Evolutionary conservation across 2,888 invertebrate species (phyloP).

Genomic region (Trichacis sp.): DNA sequence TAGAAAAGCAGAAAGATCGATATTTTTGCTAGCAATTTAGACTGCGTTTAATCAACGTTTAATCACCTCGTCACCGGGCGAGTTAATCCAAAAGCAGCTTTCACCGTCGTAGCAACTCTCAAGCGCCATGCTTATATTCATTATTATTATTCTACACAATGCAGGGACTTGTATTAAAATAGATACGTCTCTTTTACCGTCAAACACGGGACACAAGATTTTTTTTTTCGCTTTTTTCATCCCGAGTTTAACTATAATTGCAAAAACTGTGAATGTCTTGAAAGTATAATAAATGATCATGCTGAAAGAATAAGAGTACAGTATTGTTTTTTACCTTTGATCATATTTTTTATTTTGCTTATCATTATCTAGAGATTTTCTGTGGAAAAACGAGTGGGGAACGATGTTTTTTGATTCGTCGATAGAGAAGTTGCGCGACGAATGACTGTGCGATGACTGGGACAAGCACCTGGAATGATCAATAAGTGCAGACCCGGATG

Average conservation of each 20-base stretch:
- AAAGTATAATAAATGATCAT: no score
- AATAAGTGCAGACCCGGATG: constrained; percentile 6
- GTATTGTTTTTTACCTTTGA: no score
- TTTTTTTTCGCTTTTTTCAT: no score
- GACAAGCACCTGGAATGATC: constrained; percentile 9
- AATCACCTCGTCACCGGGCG: constrained; percentile 62
- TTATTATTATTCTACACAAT: constrained; percentile 45
- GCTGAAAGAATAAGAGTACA: no score
- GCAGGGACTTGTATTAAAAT: neutral
- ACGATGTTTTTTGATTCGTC: no score
- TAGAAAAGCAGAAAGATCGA: constrained; percentile 53
- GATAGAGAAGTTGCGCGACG: neutral
- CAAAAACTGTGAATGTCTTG: no score
- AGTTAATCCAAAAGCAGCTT: constrained; percentile 60
- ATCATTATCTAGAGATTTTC: no score
- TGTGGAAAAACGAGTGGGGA: no score
- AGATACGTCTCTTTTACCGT: neutral
- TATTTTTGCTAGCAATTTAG: constrained; percentile 64
- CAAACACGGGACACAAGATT: neutral
- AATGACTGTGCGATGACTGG: constrained; percentile 3
- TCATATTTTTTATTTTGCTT: no score
- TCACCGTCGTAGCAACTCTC: constrained; percentile 45
- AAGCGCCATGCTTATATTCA: constrained; percentile 57
- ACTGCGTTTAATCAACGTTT: constrained; percentile 64
- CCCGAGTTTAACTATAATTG: no score